phyloP scores from a whole-genome alignment of 2,113 vertebrate genomes.

The Harpagus bidentatus region DNA sequence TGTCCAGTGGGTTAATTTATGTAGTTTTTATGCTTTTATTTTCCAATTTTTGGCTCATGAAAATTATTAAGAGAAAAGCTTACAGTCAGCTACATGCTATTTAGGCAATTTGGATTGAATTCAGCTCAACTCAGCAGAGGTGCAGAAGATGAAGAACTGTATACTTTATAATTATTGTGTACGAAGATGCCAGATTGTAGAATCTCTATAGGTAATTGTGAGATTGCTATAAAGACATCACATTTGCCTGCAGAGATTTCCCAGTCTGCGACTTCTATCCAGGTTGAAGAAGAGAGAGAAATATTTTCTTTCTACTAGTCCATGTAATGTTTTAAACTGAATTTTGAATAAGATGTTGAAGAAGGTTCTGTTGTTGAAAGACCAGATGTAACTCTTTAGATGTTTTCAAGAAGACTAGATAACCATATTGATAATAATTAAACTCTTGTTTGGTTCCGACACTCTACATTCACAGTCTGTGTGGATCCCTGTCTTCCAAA shows the following conservation, averaged over 20 bases:
- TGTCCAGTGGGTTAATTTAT: background rate
- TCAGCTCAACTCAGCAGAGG: slow-evolving; percentile 36
- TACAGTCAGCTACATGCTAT: background rate
- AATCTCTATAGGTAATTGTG: slow-evolving; percentile 95
- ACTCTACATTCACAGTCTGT: background rate
- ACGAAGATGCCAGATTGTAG: slow-evolving; percentile 78
- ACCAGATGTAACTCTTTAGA: background rate
- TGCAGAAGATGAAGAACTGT: background rate
- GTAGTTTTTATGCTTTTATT: background rate
- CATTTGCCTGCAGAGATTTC: slow-evolving; percentile 99
- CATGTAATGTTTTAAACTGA: background rate
- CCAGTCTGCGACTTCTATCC: slow-evolving; percentile 78
- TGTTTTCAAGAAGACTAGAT: background rate
- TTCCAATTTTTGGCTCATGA: background rate
- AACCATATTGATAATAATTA: background rate
- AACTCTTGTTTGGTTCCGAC: background rate
- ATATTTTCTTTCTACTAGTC: background rate
- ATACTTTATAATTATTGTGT: background rate
- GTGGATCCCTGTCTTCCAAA: background rate
- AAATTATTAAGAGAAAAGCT: background rate
- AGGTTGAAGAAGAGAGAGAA: slow-evolving; percentile 4
- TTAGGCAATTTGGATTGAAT: slow-evolving; percentile 12
- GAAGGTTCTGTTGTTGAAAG: background rate
- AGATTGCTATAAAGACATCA: slow-evolving; percentile 84
- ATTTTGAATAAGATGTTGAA: background rate